phyloP scores from a whole-genome alignment of 2,113 vertebrate genomes.

The Ictalurus furcatus region DNA sequence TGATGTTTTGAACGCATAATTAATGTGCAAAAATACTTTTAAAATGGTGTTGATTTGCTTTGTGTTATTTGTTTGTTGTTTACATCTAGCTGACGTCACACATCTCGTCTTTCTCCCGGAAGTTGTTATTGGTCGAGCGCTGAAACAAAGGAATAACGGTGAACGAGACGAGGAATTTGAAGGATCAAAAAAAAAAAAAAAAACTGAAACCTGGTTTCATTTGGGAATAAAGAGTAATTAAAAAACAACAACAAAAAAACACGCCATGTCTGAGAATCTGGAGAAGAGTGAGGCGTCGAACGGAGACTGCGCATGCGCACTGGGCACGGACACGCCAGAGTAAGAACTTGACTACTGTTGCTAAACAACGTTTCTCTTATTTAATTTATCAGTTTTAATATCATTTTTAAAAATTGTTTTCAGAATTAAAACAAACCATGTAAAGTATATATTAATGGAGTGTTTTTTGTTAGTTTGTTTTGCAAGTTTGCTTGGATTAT shows the following conservation, averaged over 20 bases:
- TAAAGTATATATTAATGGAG: background rate
- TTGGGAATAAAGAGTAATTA: background rate
- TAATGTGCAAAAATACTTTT: background rate
- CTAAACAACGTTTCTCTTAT: background rate
- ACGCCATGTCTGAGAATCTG: slow-evolving; percentile 22
- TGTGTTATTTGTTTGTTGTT: background rate
- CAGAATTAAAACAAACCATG: background rate
- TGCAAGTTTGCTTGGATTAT: background rate
- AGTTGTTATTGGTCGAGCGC: slow-evolving; percentile 3
- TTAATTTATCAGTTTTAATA: background rate
- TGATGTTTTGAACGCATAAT: background rate
- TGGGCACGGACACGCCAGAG: slow-evolving; percentile 20
- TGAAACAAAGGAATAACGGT: slow-evolving; percentile 11
- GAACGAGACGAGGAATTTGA: background rate
- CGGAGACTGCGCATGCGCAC: slow-evolving; percentile 65
- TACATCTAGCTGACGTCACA: slow-evolving; percentile 14
- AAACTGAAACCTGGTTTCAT: background rate
- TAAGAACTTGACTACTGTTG: background rate
- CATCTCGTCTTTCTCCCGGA: background rate
- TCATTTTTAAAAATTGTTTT: background rate
- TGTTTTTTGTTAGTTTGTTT: too few relatives aligned
- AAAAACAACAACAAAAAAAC: background rate
- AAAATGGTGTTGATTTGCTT: background rate
- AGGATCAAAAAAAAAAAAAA: background rate
- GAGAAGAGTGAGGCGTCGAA: slow-evolving; percentile 33